These are phyloP conservation scores for Turritopsis dohrnii DNA, from an alignment of 30 jellyfish, hydroid and myxozoan species.

Conservation along the genomic window DNA sequence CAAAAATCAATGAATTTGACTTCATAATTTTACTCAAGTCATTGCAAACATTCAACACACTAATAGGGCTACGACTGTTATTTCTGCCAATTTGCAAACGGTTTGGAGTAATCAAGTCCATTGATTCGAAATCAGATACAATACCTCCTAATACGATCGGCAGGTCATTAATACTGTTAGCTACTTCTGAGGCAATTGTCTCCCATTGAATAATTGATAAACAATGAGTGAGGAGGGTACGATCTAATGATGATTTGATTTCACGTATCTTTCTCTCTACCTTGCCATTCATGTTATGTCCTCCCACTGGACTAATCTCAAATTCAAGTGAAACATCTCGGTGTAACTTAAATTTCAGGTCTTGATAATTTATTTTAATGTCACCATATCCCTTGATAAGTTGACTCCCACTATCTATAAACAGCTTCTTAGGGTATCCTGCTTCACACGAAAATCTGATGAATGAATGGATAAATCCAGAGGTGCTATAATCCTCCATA, in stretches of 20 bases:
- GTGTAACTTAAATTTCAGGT: neutral
- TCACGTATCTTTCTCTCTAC: conserved; percentile 23
- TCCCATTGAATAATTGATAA: conserved; percentile 23
- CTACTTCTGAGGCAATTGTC: neutral
- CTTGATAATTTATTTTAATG: neutral
- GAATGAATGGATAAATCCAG: conserved; percentile 24
- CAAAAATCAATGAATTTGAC: neutral
- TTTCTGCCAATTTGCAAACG: conserved; percentile 19
- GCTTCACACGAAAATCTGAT: conserved; percentile 14
- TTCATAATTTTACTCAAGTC: neutral
- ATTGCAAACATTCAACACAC: neutral
- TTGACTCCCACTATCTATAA: conserved; percentile 1
- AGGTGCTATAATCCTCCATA: conserved; percentile 25
- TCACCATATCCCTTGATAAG: neutral
- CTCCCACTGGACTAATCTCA: conserved; percentile 23
- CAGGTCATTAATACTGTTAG: conserved; percentile 1
- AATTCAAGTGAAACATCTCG: conserved; percentile 15
- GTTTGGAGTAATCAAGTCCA: conserved; percentile 28
- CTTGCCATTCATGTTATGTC: conserved; percentile 26
- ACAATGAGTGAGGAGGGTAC: neutral
- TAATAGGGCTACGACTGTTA: neutral
- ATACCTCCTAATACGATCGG: neutral
- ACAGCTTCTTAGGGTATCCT: conserved; percentile 12
- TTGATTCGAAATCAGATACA: neutral
- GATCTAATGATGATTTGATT: conserved; percentile 2